Evolutionary conservation across 1,140 invertebrate species (phyloP), one percentile per base, ranked within the genome.

Genomic region (Drosophila tsacasi): DNA sequence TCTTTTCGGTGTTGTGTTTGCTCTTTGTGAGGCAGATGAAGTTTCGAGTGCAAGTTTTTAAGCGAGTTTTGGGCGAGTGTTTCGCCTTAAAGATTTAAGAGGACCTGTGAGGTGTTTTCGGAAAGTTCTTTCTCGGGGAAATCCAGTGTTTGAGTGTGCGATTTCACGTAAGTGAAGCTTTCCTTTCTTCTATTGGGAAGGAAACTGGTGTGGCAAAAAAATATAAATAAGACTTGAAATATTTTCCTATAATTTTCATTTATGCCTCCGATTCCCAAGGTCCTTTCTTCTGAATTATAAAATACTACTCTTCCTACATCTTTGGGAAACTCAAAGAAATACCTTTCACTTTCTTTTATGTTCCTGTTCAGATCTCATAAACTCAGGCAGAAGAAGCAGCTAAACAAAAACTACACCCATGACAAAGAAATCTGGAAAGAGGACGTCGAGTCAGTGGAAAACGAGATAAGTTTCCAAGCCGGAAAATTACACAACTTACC

Each of bases 401-500:
- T 35, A 57, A 12, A 58, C 68, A 39, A 46, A 55, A 72, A 71
- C 42, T 39, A 59, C 69, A 71, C 32, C 67, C 40, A 17, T 59
- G 57, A 39, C 35, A 59, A 46, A 44, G 58, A 75, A 47, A 49
- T 74, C 39, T 46, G 30, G 42, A 61, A 46, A 50, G 49, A 40
- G 69, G 50, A 49, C 54, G 21, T 8, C 9, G 54, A 23, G 32
- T 39, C 54, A 37, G 69, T n/a, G 44, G 21, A 55, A 46, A 64
- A 44, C 42, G 35, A 69, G 54, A 63, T 71, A 64, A 71, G 59
- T 47, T 46, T 57, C 42, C 46, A 59, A 55, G 58, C 52, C 65
- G 66, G 76, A 79, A 79, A 79, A 79, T 79, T 78, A 78, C 75
- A 79, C 66, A 78, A 62, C 35, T 71, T 79, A 68, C 3, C 47